Base-by-base conservation (phyloP, 2,113 vertebrate species). In the Spea bombifrons region DNA sequence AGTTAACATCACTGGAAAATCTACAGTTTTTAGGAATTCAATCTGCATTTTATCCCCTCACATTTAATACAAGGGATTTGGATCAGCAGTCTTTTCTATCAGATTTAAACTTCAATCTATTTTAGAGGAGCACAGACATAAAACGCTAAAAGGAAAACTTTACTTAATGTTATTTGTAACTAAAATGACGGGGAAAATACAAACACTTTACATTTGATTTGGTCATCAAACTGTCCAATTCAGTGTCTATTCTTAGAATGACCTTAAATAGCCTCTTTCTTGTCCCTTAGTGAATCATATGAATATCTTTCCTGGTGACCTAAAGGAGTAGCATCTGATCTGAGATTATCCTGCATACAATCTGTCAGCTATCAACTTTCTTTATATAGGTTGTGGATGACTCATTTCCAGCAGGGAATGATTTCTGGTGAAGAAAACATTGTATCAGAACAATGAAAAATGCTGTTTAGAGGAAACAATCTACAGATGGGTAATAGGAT, bases 31-130 rank as follows among this genome's bases (percentile, higher is more conserved):
- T 48, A n/a, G 45, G 46, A 68, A 68, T 48, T 1, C 48, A 8
- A 44, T 16, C 30, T 55, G 50, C 49, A 52, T 10, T 71, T 71
- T 44, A 71, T 43, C 69, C 52, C 43, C 46, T 73, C 9, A 30
- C 43, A 43, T 10, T 59, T 73, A 73, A 73, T 73, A 59, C 52
- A 52, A 73, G 53, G 13, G 71, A 57, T 59, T 59, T 73, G 45
- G 59, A 57, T 57, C 44, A 57, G 44, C 7, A 43, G 30, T 73
- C 10, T 73, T 73, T n/a, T 7, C 7, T 59, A 43, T 71, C 52
- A 52, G 17, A 46, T 30, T 59, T 46, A 53, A 12, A 59, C 30
- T 73, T 43, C 57, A 73, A 57, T 55, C 53, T 59, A 13, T 52
- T 59, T 73, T 73, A 73, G 30, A 12, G 49, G 8, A 1, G 16